These are phyloP conservation scores for Nineta flava DNA, from an alignment of 2,888 invertebrate genomes.

Conservation along the genomic window DNA sequence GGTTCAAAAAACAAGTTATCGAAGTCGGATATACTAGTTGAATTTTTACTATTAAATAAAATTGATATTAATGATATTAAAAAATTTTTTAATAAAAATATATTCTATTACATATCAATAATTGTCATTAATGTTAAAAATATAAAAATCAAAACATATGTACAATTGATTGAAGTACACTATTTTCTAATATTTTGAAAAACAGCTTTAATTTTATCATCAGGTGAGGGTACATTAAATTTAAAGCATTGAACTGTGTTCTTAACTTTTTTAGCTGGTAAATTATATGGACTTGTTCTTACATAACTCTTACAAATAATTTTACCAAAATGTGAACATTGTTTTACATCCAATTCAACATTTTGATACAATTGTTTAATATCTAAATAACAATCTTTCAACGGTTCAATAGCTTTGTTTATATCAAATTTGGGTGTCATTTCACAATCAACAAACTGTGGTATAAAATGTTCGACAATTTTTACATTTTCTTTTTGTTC, in stretches of 20 bases:
- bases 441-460: constrained; percentile 25
- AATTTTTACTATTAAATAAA: too few relatives aligned
- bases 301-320: constrained; percentile 27
- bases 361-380: constrained; percentile 15
- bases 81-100: too few relatives aligned
- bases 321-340: constrained; percentile 32
- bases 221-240: constrained; percentile 43
- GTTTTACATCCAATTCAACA: constrained; percentile 16
- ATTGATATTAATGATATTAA: too few relatives aligned
- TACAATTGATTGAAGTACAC: too few relatives aligned
- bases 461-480: constrained; percentile 19
- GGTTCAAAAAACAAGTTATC: too few relatives aligned
- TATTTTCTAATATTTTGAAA: background rate
- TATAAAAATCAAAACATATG: too few relatives aligned
- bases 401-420: constrained; percentile 23
- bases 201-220: constrained; percentile 30
- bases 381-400: constrained; percentile 19
- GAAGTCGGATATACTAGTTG: too few relatives aligned
- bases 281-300: constrained; percentile 12
- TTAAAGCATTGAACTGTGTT: constrained; percentile 28
- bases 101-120: too few relatives aligned
- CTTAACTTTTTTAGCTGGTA: constrained; percentile 9
- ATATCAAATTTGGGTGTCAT: constrained; percentile 2
- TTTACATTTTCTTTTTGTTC: constrained; percentile 8
- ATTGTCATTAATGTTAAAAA: too few relatives aligned